A percentile compares a stretch with the other conserved stretches of the same genome.
Conservation (phyloP, 2,797 vertebrate species). For the Remorina albescens region DNA sequence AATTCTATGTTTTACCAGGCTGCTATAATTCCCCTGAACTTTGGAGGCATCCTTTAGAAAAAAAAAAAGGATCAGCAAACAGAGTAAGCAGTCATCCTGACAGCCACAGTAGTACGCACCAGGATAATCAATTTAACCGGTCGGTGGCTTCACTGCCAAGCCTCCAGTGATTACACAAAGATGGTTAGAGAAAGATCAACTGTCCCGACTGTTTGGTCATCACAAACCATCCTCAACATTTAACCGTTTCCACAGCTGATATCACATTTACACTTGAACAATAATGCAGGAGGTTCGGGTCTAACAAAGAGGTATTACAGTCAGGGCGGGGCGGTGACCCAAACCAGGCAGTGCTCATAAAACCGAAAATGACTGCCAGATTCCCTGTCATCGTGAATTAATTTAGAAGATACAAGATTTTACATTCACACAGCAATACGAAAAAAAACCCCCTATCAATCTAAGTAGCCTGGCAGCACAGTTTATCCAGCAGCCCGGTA, state of each 20-base stretch:
- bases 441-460: too few relatives aligned
- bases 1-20: neutral
- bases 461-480: neutral
- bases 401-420: neutral
- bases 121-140: constrained; percentile 35
- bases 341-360: constrained; percentile 29
- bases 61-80: constrained; percentile 9
- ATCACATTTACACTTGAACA: neutral
- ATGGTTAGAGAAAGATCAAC: neutral
- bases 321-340: constrained; percentile 67
- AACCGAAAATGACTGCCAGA: neutral
- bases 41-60: neutral
- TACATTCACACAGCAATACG: neutral
- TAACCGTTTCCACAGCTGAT: neutral
- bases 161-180: neutral
- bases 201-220: neutral
- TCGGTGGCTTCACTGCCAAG: constrained; percentile 30
- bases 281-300: constrained; percentile 1
- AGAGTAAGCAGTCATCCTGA: constrained; percentile 5
- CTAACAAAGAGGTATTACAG: constrained; percentile 47
- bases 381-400: neutral
- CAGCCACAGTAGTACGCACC: constrained; percentile 9
- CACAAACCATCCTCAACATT: neutral
- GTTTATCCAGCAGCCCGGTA: neutral
- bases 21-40: constrained; percentile 5